Percentiles rank a stretch among this genome's conserved stretches.
phyloP scores from a whole-genome alignment of 2,888 invertebrate genomes.

The Serrognathus titanus region DNA sequence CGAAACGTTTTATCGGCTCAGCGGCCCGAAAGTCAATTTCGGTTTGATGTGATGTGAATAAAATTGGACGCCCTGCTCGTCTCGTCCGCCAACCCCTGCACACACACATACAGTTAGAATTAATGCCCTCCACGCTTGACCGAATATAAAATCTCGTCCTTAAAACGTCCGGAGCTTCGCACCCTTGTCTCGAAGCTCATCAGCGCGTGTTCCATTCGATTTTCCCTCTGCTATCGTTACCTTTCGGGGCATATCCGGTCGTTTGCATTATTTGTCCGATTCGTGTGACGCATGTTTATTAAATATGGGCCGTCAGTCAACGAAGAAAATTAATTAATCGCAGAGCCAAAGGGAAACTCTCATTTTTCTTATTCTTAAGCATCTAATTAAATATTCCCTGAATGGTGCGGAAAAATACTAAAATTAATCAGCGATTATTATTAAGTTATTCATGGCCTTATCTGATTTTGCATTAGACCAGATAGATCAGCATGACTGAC shows the following conservation, averaged over 20 bases:
- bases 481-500: no score
- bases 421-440: no score
- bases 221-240: constrained; percentile 8
- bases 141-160: constrained; percentile 12
- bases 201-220: constrained; percentile 9
- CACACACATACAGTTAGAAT: constrained; percentile 33
- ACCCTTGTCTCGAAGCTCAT: constrained; percentile 14
- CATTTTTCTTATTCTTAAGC: no score
- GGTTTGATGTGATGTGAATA: constrained; percentile 48
- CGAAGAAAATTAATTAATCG: no score
- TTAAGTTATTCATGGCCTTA: no score
- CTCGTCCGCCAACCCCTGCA: constrained; percentile 38
- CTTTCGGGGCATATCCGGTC: background rate
- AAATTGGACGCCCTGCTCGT: constrained; percentile 44
- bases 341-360: no score
- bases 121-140: constrained; percentile 16
- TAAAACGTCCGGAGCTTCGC: constrained; percentile 12
- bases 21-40: constrained; percentile 48
- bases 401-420: no score
- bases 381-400: no score
- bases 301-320: no score
- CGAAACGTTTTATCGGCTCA: constrained; percentile 45
- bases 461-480: no score
- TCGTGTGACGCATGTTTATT: background rate
- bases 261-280: background rate